Evolutionary conservation across 2,797 vertebrate genomes (phyloP).

Genomic region (Lagorchestes hirsutus): DNA sequence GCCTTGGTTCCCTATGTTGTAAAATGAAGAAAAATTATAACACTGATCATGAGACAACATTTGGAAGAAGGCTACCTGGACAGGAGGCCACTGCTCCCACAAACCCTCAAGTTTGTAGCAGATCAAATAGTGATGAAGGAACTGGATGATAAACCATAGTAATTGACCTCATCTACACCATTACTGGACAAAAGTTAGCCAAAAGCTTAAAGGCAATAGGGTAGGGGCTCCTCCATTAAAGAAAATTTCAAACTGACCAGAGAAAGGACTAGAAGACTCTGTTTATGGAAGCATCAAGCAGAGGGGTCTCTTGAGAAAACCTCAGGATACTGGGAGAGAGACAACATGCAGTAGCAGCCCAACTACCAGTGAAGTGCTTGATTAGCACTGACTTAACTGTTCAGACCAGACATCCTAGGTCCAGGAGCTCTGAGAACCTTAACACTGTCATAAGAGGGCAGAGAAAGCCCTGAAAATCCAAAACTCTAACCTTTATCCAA

Average conservation of each 20-base stretch:
- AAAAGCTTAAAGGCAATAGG: not conserved
- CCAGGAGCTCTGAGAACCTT: not conserved
- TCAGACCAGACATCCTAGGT: not conserved
- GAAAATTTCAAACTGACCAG: not conserved
- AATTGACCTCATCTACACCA: not conserved
- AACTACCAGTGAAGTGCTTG: not conserved
- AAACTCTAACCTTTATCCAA: not conserved
- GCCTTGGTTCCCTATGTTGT: not conserved
- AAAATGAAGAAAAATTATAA: not conserved
- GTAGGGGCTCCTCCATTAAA: not conserved
- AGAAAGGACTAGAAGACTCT: not conserved
- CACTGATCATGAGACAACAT: not conserved
- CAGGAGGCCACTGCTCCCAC: not conserved
- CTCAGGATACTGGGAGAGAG: not conserved
- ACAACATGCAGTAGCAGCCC: not conserved
- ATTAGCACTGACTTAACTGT: not conserved
- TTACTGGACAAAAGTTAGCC: not conserved
- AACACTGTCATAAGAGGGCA: not conserved
- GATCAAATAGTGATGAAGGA: not conserved
- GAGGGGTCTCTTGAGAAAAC: not conserved
- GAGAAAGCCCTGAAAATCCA: not conserved
- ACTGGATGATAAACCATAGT: not conserved
- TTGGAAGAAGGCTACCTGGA: not conserved
- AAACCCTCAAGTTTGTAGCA: not conserved
- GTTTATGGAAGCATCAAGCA: not conserved